Conservation (phyloP, 1,140 invertebrate genomes). For the Diplogasteroides magnus region DNA sequence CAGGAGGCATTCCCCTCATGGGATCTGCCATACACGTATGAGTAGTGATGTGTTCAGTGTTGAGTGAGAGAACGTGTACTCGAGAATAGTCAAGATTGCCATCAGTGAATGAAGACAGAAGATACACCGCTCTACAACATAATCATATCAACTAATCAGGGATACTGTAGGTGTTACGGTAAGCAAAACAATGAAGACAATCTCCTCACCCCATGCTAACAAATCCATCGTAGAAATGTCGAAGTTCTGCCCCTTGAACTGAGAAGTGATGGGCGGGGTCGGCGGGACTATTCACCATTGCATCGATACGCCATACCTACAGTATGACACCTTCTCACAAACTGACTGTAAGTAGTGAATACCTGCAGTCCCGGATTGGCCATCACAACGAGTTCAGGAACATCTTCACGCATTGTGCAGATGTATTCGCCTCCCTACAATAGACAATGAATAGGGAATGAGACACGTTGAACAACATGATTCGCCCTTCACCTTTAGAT, state of each 20-base stretch:
- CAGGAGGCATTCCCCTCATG: conserved; percentile 41
- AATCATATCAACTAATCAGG: background rate
- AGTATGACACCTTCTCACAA: background rate
- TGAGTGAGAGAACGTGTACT: conserved; percentile 41
- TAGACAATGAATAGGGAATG: no score
- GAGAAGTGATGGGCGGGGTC: conserved; percentile 21
- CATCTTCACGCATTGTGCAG: conserved; percentile 47
- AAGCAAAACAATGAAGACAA: background rate
- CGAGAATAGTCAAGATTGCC: conserved; percentile 52
- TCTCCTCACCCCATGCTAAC: conserved; percentile 41
- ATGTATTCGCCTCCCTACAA: conserved; percentile 38
- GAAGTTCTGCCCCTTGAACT: conserved; percentile 46
- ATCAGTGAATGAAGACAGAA: conserved; percentile 48
- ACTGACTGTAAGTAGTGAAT: background rate
- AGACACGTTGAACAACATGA: no score
- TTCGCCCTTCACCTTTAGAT: no score
- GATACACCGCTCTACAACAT: conserved; percentile 33
- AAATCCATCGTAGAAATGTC: conserved; percentile 55
- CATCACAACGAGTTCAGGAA: conserved; percentile 49
- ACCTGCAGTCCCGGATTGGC: conserved; percentile 44
- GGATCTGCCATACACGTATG: conserved; percentile 47
- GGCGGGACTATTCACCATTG: background rate
- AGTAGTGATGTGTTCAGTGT: conserved; percentile 35
- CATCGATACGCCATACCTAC: background rate
- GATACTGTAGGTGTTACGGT: conserved; percentile 8